Evolutionary conservation across 2,797 vertebrate genomes (phyloP).

Genomic region (Tympanoctomys barrerae): DNA sequence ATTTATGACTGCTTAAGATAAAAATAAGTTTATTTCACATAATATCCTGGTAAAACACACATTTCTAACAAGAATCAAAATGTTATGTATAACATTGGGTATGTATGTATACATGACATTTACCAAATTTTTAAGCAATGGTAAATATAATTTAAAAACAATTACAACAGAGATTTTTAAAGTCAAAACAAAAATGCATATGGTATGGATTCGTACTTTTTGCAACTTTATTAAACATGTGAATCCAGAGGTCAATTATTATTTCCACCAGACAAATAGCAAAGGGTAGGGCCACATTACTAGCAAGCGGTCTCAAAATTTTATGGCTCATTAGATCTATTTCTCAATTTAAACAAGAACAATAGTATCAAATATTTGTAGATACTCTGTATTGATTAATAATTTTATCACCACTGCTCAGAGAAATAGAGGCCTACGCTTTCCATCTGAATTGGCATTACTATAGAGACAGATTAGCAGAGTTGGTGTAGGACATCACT

Average conservation of each 20-base stretch:
- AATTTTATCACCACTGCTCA: neutral
- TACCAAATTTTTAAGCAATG: neutral
- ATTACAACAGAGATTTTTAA: neutral
- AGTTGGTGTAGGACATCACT: neutral
- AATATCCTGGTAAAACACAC: neutral
- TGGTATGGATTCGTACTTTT: neutral
- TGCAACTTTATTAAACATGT: neutral
- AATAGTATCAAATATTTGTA: neutral
- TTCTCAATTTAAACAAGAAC: neutral
- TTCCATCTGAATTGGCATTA: neutral
- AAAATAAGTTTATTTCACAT: neutral
- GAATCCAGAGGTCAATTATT: neutral
- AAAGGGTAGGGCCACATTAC: neutral
- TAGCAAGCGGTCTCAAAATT: neutral
- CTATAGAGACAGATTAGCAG: neutral
- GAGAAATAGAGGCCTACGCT: neutral
- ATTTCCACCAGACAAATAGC: neutral
- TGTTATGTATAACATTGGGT: neutral
- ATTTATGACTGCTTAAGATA: neutral
- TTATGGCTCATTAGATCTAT: neutral
- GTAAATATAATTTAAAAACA: neutral
- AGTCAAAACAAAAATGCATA: neutral
- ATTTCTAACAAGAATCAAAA: constrained; percentile 16
- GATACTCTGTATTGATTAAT: neutral
- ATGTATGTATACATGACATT: neutral